These are phyloP conservation scores for Syrphus vitripennis DNA, from an alignment of 2,888 invertebrate genomes.

Conservation along the genomic window DNA sequence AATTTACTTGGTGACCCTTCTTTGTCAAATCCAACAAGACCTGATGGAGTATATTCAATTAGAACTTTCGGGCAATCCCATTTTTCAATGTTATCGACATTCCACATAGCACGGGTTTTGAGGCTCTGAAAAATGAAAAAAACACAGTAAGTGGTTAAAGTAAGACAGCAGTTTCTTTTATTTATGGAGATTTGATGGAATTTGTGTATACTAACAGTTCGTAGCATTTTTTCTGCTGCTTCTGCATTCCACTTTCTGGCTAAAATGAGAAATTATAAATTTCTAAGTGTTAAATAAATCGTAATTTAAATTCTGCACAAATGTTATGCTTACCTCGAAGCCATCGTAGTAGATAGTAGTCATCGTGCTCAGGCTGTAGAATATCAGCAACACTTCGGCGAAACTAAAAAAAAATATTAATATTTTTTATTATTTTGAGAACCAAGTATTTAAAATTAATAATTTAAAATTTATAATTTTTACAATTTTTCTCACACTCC, in stretches of 20 bases:
- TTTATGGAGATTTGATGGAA: neutral
- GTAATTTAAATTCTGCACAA: no score
- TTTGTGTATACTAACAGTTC: constrained; percentile 86
- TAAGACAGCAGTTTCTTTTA: neutral
- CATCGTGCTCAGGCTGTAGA: constrained; percentile 88
- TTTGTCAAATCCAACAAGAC: constrained; percentile 90
- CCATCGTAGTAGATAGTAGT: constrained; percentile 91
- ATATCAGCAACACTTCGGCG: constrained; percentile 87
- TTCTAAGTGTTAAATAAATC: neutral
- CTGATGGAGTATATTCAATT: constrained; percentile 88
- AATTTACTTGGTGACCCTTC: constrained; percentile 87
- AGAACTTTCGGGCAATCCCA: constrained; percentile 89
- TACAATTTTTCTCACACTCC: no score
- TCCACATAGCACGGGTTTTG: constrained; percentile 83
- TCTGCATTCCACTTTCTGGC: constrained; percentile 93
- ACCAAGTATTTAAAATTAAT: no score
- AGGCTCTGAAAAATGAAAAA: constrained; percentile 57
- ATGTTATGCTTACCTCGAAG: constrained; percentile 85
- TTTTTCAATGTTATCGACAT: constrained; percentile 85
- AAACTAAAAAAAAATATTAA: constrained; percentile 83
- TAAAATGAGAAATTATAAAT: constrained; percentile 51
- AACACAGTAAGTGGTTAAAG: no score
- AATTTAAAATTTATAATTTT: no score
- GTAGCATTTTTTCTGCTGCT: constrained; percentile 95
- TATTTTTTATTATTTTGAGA: neutral